Evolutionary conservation across 2,888 invertebrate genomes (phyloP).

Genomic region (Epiperipatus broadwayi): DNA sequence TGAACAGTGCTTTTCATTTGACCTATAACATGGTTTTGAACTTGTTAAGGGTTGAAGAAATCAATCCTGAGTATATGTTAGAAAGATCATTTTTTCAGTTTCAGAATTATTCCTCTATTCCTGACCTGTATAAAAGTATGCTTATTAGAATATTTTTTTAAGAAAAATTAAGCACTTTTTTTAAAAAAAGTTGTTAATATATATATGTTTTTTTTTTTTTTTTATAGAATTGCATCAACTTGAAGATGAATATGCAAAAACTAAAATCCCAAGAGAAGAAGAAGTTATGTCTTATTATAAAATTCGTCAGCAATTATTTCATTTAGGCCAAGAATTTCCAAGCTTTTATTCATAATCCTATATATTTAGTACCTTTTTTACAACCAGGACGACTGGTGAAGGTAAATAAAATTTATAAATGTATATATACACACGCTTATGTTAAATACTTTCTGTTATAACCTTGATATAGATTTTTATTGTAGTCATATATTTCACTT

Average conservation of each 20-base stretch:
- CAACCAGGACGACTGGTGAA: slow-evolving; percentile 83
- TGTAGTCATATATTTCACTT: background rate
- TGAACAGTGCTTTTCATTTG: slow-evolving; percentile 95
- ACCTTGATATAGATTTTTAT: slow-evolving; percentile 17
- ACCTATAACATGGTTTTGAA: slow-evolving; percentile 99
- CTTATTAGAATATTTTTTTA: slow-evolving; percentile 18
- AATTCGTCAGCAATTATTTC: slow-evolving; percentile 57
- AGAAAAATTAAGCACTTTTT: background rate
- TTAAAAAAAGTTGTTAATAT: no score
- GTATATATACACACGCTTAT: no score
- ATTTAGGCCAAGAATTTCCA: slow-evolving; percentile 53
- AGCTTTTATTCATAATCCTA: slow-evolving; percentile 57
- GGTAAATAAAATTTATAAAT: no score
- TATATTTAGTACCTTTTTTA: slow-evolving; percentile 75
- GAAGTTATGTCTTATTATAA: slow-evolving; percentile 61
- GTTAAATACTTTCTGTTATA: no score
- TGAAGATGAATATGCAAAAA: slow-evolving; percentile 41
- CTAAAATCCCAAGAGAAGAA: slow-evolving; percentile 50
- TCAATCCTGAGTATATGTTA: slow-evolving; percentile 97
- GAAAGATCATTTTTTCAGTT: slow-evolving; percentile 96
- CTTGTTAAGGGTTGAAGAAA: slow-evolving; percentile 88
- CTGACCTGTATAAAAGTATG: slow-evolving; percentile 64
- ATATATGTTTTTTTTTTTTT: background rate
- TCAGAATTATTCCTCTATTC: slow-evolving; percentile 89
- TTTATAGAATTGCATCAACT: slow-evolving; percentile 43